Conservation (phyloP, 2,888 invertebrate genomes). For the Boloria euphrosyne region DNA sequence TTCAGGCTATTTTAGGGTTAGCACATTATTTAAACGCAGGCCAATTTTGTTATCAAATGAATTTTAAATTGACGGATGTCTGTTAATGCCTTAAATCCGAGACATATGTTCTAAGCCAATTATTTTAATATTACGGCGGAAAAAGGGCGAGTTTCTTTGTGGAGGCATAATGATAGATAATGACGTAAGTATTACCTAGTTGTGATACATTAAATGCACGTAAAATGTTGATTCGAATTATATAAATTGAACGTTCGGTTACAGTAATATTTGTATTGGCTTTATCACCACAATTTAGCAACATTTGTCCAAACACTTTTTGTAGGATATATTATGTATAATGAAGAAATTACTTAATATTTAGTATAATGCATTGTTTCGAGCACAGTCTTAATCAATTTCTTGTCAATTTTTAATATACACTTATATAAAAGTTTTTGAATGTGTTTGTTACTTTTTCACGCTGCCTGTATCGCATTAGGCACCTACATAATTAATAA, state of each 20-base stretch:
- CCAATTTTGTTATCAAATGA: conserved; percentile 58
- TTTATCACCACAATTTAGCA: background rate
- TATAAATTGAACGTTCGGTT: conserved; percentile 2
- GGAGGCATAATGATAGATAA: conserved; percentile 38
- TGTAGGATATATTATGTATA: no score
- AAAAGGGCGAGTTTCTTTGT: conserved; percentile 34
- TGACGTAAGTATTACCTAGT: conserved; percentile 31
- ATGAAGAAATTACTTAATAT: no score
- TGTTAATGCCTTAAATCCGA: conserved; percentile 40
- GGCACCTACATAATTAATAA: no score
- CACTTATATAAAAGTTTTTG: no score
- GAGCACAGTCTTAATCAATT: no score
- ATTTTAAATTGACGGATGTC: conserved; percentile 70
- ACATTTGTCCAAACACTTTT: no score
- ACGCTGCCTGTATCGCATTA: no score
- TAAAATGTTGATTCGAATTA: conserved; percentile 22
- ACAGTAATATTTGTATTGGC: background rate
- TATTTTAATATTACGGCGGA: conserved; percentile 57
- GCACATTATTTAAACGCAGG: conserved; percentile 21
- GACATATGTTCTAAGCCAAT: conserved; percentile 58
- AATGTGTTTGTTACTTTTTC: no score
- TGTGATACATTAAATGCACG: conserved; percentile 25
- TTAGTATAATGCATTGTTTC: no score
- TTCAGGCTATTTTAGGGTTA: conserved; percentile 11
- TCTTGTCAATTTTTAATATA: no score